Base-by-base conservation (phyloP, 1,140 invertebrate species). In the Drosophila chauvacae region DNA sequence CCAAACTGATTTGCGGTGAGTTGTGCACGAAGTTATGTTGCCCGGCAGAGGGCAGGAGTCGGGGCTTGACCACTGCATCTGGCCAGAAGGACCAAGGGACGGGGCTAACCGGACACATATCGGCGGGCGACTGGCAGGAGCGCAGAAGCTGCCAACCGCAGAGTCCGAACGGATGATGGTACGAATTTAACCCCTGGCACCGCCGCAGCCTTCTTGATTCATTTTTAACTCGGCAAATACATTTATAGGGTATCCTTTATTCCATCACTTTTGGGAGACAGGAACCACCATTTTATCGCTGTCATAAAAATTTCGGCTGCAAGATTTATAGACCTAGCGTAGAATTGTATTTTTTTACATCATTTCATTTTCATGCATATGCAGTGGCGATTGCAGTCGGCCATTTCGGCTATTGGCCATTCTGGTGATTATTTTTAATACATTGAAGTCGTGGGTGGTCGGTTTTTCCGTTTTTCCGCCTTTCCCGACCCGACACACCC, bases 1-100 rank as follows among this genome's bases (percentile, higher is more conserved):
- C 75, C 66, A 80, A 80, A 80, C 77, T 79, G 77, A 80, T 80
- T 80, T 80, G 77, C 77, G 77, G 77, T 73, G 68, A 64, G 57
- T 73, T 73, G 53, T 60, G 70, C 70, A 73, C 68, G 68, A 60
- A 72, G 70, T 60, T 73, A 72, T 71, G 48, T n/a, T 69, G 68
- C 63, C 63, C 18, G 45, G 26, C 20, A 7, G 37, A 4, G 60
- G 18, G 28, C 23, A 16, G 6, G 23, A 23, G 23, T 18, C 23
- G 35, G 23, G 30, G 37, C 39, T 14, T 42, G 53, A 72, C 66
- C 69, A 72, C 55, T 42, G 69, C n/a, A 72, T 30, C 20, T 48
- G 69, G 39, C 39, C 66, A 37, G n/a, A n/a, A 56, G 53, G 35
- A 56, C 35, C 20, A 6, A n/a, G 1, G 53, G 53, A 71, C 37